These are phyloP conservation scores for Brenthis hecate DNA, from an alignment of 2,888 invertebrate species.

Conservation along the genomic window DNA sequence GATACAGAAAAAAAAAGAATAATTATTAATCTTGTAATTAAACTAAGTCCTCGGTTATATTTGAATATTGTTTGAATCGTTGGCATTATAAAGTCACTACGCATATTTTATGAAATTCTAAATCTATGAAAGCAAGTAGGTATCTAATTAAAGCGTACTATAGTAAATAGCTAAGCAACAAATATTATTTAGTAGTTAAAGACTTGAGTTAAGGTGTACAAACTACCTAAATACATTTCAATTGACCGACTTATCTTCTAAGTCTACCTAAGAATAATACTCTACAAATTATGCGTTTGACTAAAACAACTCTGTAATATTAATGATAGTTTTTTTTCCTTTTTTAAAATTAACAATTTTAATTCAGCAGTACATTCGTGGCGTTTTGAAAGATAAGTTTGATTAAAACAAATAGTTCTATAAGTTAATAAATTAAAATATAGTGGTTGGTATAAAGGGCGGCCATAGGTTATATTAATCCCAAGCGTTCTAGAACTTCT, in stretches of 20 bases:
- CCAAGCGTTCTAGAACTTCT: too few relatives aligned
- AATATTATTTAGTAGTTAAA: conserved; percentile 52
- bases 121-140: conserved; percentile 61
- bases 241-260: conserved; percentile 77
- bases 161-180: conserved; percentile 64
- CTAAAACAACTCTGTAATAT: conserved; percentile 21
- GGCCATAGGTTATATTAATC: too few relatives aligned
- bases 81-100: conserved; percentile 33
- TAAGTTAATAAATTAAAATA: too few relatives aligned
- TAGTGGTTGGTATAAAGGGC: too few relatives aligned
- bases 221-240: conserved; percentile 56
- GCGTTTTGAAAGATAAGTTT: too few relatives aligned
- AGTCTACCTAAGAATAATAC: conserved; percentile 49
- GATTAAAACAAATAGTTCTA: too few relatives aligned
- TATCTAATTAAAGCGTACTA: conserved; percentile 53
- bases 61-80: conserved; percentile 10
- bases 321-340: conserved; percentile 16
- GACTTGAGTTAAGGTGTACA: conserved; percentile 57
- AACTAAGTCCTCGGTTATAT: conserved; percentile 1
- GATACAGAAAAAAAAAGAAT: too few relatives aligned
- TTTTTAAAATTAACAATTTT: not conserved
- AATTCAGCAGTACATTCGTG: not conserved
- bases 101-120: conserved; percentile 50
- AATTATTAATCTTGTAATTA: too few relatives aligned
- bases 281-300: conserved; percentile 24